These are phyloP conservation scores for Phyllostomus discolor DNA, from an alignment of 2,113 vertebrate genomes.

Conservation along the genomic window DNA sequence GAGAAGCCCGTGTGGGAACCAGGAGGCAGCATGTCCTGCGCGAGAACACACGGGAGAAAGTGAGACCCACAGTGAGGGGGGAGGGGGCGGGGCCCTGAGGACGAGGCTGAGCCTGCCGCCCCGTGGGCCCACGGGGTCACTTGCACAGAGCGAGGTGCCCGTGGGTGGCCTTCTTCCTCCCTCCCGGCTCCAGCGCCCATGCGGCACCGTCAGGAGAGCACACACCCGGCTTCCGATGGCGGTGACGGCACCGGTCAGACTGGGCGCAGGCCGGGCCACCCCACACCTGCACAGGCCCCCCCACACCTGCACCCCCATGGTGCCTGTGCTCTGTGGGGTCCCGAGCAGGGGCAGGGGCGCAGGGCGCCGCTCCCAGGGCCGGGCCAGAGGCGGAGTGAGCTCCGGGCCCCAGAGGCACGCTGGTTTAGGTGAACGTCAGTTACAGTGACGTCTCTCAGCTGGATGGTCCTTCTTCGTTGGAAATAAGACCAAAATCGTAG, in stretches of 20 bases:
- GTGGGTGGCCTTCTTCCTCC: accelerated
- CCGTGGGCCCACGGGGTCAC: accelerated
- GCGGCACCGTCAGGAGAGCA: accelerated
- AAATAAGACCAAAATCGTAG: neutral
- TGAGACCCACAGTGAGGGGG: neutral
- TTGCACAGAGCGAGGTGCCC: accelerated
- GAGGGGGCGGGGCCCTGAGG: accelerated
- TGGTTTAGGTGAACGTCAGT: neutral
- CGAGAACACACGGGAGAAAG: neutral
- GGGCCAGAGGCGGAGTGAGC: neutral
- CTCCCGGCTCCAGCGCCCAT: accelerated
- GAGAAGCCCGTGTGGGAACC: conserved; percentile 93
- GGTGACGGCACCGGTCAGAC: too few relatives aligned
- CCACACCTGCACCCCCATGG: too few relatives aligned
- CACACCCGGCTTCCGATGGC: accelerated
- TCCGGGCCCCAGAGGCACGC: neutral
- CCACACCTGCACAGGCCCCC: neutral
- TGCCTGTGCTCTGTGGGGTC: too few relatives aligned
- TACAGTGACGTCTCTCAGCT: neutral
- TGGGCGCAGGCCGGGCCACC: neutral
- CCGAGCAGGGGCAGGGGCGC: too few relatives aligned
- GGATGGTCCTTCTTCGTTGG: neutral
- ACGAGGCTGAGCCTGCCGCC: accelerated
- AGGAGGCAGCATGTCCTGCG: conserved; percentile 91
- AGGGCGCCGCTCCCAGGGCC: accelerated